Evolutionary conservation across 30 jellyfish, hydroid and myxozoan genomes (phyloP), one percentile per base, ranked within the genome.

Genomic region (Haliclystus octoradiatus): DNA sequence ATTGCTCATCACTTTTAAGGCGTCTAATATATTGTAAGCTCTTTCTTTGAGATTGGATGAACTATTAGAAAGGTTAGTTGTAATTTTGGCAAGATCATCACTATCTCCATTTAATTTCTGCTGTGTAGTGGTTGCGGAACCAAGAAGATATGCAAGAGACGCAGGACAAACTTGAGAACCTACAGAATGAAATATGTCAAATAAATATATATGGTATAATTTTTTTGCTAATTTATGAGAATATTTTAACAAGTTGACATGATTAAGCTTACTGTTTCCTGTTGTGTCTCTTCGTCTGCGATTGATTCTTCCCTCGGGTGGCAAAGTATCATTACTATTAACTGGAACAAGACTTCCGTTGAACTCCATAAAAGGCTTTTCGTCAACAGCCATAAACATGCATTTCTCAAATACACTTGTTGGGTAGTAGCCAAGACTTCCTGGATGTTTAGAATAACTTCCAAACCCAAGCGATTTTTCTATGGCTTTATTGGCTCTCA

Each of bases 391-490:
- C 29, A 15, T 52, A 53, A 88, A 88, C 0, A 65, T 31, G 73
- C 97, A 88, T 28, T 84, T 71, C 52, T 62, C 35, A 67, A 88
- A 88, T 63, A 68, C 84, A 27, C 34, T 32, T 1, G 76, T 93
- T 40, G 25, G 77, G 50, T 88, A 77, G 60, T 70, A 69, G 31
- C 84, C 95, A 2, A 67, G 51, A 52, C 71, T 86, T 12, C 95
- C 97, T 2, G 68, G 76, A 47, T 34, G 67, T 29, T 40, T 70
- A 1, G 92, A 93, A 33, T 78, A 76, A 65, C 52, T 57, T 26
- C 95, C 95, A 52, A 74, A 80, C 0, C 97, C 97, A 23, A 72
- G 49, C 1, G 97, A 95, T 65, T 88, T 88, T 33, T 84, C 77
- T 68, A 80, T 46, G 19, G 92, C 72, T 63, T 79, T 87, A n/a